phyloP scores from a whole-genome alignment of 2,888 invertebrate genomes.

The Piscicola geometra region DNA sequence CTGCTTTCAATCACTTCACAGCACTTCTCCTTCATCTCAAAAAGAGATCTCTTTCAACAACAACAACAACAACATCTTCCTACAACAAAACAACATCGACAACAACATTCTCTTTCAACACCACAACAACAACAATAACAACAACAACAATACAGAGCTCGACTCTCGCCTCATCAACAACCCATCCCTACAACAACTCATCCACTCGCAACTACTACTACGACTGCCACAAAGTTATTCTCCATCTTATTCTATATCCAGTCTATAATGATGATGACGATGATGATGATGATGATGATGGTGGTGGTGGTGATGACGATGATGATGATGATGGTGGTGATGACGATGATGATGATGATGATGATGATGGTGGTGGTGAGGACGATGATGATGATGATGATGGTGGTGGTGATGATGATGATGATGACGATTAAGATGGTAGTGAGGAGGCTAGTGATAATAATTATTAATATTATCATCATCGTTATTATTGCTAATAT shows the following conservation, averaged over 20 bases:
- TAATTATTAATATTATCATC: no score
- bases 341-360: no score
- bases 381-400: no score
- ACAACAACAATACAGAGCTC: not conserved
- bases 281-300: no score
- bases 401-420: no score
- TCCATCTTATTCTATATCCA: not conserved
- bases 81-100: not conserved
- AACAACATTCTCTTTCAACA: not conserved
- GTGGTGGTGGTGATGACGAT: not conserved
- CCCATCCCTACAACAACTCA: not conserved
- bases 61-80: not conserved
- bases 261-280: not conserved
- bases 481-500: no score
- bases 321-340: no score
- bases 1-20: conserved; percentile 51
- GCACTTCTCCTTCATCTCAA: conserved; percentile 89
- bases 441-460: no score
- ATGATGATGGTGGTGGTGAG: no score
- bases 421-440: no score
- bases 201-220: not conserved
- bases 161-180: not conserved
- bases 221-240: not conserved
- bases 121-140: not conserved
- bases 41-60: conserved; percentile 56